Percentiles rank a stretch among this genome's conserved stretches.
Conservation (phyloP, 2,113 vertebrate species). For the Paradoxurus hermaphroditus region DNA sequence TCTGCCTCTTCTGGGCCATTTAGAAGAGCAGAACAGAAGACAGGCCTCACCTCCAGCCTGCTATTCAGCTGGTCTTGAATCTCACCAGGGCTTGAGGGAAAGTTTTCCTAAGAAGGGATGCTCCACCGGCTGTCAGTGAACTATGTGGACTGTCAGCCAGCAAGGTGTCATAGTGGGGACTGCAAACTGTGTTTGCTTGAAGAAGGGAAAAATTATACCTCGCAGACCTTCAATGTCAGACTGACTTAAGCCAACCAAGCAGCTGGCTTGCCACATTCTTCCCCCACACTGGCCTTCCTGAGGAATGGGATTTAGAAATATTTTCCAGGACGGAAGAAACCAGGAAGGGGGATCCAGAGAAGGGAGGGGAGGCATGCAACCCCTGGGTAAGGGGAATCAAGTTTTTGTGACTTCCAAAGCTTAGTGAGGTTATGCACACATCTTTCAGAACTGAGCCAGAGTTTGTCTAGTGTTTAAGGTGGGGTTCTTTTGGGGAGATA, state of each 20-base stretch:
- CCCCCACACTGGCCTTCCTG: not conserved
- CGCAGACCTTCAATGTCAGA: not conserved
- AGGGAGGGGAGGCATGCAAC: not conserved
- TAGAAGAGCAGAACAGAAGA: not conserved
- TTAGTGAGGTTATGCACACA: not conserved
- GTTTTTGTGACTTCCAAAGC: constrained; percentile 9
- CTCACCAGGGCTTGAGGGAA: not conserved
- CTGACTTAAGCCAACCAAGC: constrained; percentile 7
- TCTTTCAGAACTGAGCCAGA: not conserved
- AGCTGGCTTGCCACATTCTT: not conserved
- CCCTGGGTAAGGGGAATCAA: not conserved
- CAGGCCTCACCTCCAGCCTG: not conserved
- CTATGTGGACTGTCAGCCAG: not conserved
- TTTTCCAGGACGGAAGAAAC: constrained; percentile 18
- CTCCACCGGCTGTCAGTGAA: not conserved
- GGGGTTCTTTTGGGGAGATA: constrained; percentile 14
- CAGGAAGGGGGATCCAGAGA: not conserved
- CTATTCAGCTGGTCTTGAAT: not conserved
- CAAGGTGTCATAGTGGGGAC: not conserved
- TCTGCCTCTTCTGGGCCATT: not conserved
- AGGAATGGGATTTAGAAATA: not conserved
- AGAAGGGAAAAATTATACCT: not conserved
- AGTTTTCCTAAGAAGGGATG: constrained; percentile 1
- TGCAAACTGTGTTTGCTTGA: constrained; percentile 7
- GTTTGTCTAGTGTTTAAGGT: constrained; percentile 47